These are phyloP conservation scores for Elgonia sp. DNA, from an alignment of 2,888 invertebrate species.

Conservation along the genomic window DNA sequence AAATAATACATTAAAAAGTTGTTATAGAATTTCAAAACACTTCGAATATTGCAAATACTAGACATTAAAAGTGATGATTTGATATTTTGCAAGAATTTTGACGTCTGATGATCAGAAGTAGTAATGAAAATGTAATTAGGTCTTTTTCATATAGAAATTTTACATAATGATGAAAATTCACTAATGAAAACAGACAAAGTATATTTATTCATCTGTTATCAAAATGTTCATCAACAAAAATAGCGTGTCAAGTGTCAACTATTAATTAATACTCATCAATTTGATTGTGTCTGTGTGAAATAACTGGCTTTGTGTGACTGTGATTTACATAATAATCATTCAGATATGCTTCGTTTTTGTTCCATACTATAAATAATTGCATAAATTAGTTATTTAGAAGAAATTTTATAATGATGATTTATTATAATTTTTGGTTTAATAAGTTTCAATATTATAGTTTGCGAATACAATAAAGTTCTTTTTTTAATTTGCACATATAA, in stretches of 20 bases:
- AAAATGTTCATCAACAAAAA: background rate
- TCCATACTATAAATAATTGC: background rate
- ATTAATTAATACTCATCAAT: conserved; percentile 8
- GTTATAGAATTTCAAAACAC: no score
- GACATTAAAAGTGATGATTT: no score
- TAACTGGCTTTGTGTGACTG: background rate
- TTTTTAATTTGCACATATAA: background rate
- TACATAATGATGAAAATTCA: background rate
- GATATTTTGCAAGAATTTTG: no score
- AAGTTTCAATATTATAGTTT: no score
- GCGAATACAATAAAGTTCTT: background rate
- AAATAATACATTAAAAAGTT: no score
- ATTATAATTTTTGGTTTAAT: background rate
- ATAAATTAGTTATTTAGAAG: background rate
- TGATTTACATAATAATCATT: conserved; percentile 1
- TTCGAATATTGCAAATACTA: no score
- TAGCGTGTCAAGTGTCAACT: conserved; percentile 2
- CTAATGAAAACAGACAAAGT: background rate
- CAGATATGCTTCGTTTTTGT: background rate
- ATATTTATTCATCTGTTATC: background rate
- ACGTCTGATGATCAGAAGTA: background rate
- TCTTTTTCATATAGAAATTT: background rate
- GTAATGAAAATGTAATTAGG: background rate
- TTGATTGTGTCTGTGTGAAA: conserved; percentile 1
- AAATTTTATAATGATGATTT: background rate